Evolutionary conservation across 2,888 invertebrate genomes (phyloP).

Genomic region (Microctonus hyperodae): DNA sequence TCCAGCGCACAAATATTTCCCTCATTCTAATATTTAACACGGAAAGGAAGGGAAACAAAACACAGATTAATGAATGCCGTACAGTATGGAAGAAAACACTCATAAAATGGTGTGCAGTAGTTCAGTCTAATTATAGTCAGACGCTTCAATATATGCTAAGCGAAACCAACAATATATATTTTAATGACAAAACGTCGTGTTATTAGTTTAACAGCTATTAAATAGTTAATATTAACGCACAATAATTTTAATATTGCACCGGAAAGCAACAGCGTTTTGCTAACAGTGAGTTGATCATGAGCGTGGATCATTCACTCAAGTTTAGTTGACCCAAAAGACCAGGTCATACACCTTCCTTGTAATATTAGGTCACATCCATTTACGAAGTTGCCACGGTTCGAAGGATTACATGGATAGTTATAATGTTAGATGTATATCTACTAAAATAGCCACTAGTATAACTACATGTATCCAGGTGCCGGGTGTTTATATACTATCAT

Average conservation of each 20-base stretch:
- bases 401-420: background rate
- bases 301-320: slow-evolving; percentile 8
- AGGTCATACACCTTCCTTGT: slow-evolving; percentile 19
- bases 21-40: background rate
- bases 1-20: background rate
- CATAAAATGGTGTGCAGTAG: background rate
- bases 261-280: background rate
- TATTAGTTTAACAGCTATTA: background rate
- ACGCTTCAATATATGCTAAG: background rate
- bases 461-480: background rate
- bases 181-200: background rate
- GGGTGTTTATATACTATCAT: background rate
- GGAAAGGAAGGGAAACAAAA: background rate
- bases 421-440: background rate
- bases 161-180: background rate
- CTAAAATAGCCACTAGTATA: background rate
- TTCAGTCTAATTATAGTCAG: background rate
- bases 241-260: slow-evolving; percentile 15
- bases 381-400: background rate
- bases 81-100: background rate
- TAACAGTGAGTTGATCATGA: background rate
- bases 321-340: background rate
- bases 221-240: background rate
- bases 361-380: slow-evolving; percentile 21
- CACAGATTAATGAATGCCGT: background rate